A percentile compares a stretch with the other conserved stretches of the same genome.
Conservation (phyloP, 2,797 vertebrate species). For the Philypnodon macrostomus region DNA sequence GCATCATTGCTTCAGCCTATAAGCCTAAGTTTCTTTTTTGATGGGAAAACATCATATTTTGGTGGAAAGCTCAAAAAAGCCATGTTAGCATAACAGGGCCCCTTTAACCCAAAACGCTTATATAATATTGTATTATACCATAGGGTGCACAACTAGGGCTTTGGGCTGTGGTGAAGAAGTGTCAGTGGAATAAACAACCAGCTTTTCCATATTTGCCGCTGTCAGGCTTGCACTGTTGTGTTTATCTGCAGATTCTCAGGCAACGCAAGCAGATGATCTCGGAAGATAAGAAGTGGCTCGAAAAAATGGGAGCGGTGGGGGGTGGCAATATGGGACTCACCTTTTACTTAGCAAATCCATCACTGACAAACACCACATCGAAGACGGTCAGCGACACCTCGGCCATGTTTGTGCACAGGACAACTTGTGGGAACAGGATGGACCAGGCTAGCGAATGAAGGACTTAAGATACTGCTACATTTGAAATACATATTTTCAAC, state of each 20-base stretch:
- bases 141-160: slow-evolving; percentile 67
- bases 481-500: no score
- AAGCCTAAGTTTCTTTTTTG: no score
- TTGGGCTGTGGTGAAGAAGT: slow-evolving; percentile 74
- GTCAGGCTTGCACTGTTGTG: slow-evolving; percentile 53
- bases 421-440: slow-evolving; percentile 80
- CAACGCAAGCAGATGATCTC: slow-evolving; percentile 70
- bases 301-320: slow-evolving; percentile 15
- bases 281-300: slow-evolving; percentile 65
- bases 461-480: background rate
- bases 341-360: slow-evolving; percentile 99
- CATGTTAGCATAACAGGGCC: no score
- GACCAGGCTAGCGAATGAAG: slow-evolving; percentile 16
- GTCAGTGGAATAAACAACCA: slow-evolving; percentile 78
- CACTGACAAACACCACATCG: slow-evolving; percentile 96
- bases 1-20: no score
- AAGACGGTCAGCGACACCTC: slow-evolving; percentile 98
- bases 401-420: slow-evolving; percentile 97
- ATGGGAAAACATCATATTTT: no score
- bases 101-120: slow-evolving; percentile 48
- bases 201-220: slow-evolving; percentile 73
- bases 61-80: no score
- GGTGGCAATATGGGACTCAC: slow-evolving; percentile 64
- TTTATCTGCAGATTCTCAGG: slow-evolving; percentile 78
- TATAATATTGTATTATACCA: slow-evolving; percentile 62